Conservation (phyloP, 1,140 invertebrate species). For the Cydia pomonella region DNA sequence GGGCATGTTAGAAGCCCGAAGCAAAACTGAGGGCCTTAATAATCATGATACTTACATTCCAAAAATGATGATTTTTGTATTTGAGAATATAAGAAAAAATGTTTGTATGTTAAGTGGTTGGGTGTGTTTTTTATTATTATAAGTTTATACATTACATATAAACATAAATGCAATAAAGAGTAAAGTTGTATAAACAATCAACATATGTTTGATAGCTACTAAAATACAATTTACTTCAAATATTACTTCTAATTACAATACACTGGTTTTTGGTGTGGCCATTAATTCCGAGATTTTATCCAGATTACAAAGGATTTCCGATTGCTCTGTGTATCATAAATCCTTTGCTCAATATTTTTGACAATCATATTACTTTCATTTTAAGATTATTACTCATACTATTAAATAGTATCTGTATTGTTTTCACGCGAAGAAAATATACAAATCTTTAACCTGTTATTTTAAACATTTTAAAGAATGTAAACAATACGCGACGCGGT, state of each 20-base stretch:
- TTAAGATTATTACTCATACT: too few relatives aligned
- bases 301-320: background rate
- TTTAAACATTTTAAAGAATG: background rate
- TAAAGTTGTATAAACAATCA: background rate
- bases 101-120: too few relatives aligned
- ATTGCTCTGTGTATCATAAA: background rate
- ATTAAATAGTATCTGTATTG: too few relatives aligned
- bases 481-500: too few relatives aligned
- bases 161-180: conserved; percentile 6
- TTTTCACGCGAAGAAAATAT: too few relatives aligned
- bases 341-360: background rate
- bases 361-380: background rate
- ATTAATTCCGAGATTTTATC: background rate
- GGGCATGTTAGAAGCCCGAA: too few relatives aligned
- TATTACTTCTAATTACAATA: conserved; percentile 54
- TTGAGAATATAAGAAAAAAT: too few relatives aligned
- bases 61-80: too few relatives aligned
- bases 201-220: conserved; percentile 14
- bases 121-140: background rate
- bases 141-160: conserved; percentile 10
- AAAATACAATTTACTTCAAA: conserved; percentile 65
- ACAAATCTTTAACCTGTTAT: background rate
- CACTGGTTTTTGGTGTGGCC: conserved; percentile 33
- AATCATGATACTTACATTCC: too few relatives aligned
- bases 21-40: too few relatives aligned